These are phyloP conservation scores for Andricus quercusramuli DNA, from an alignment of 2,888 invertebrate species.

Conservation along the genomic window DNA sequence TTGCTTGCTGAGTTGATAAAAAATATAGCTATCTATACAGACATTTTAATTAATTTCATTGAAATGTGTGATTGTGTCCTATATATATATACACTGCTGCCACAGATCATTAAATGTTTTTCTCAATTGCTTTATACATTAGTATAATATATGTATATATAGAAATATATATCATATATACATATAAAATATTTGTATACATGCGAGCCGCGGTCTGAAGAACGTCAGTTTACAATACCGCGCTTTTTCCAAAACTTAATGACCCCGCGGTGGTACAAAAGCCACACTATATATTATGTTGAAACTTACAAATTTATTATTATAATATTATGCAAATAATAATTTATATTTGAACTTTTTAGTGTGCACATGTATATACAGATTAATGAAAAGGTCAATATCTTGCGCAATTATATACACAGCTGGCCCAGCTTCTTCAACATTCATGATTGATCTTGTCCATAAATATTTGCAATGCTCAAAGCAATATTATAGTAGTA, in stretches of 20 bases:
- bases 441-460: neutral
- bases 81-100: neutral
- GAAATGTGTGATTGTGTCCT: neutral
- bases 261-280: too few relatives aligned
- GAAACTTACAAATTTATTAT: conserved; percentile 31
- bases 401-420: neutral
- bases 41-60: neutral
- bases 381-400: neutral
- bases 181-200: neutral
- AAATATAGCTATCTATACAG: conserved; percentile 32
- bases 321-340: conserved; percentile 24
- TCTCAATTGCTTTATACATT: neutral
- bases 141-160: conserved; percentile 10
- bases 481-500: neutral
- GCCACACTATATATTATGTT: neutral
- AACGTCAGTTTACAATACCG: too few relatives aligned
- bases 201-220: too few relatives aligned
- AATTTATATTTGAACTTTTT: conserved; percentile 13
- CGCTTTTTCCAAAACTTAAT: too few relatives aligned
- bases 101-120: neutral
- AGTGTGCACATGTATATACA: conserved; percentile 1
- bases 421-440: neutral
- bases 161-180: neutral
- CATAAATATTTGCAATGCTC: conserved; percentile 3
- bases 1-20: neutral